Evolutionary conservation across 2,888 invertebrate species (phyloP).

Genomic region (Macrosiphum euphorbiae): DNA sequence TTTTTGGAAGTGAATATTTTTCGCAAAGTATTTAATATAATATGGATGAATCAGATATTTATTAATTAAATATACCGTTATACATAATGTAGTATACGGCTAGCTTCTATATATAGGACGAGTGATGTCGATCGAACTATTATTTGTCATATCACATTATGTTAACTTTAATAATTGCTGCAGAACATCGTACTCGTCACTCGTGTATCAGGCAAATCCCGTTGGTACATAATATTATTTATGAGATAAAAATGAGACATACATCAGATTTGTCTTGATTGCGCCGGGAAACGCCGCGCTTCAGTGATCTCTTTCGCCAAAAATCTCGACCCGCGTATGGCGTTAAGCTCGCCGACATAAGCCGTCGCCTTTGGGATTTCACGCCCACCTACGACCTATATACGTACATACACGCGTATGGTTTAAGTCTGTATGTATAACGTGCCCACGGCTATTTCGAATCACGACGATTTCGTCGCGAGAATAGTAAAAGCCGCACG

Average conservation of each 20-base stretch:
- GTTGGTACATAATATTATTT: background rate
- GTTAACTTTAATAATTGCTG: background rate
- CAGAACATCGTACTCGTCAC: background rate
- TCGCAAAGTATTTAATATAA: background rate
- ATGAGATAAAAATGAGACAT: background rate
- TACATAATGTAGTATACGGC: background rate
- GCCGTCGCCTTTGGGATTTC: background rate
- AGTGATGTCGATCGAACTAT: too few relatives aligned
- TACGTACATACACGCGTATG: background rate
- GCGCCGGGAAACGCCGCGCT: background rate
- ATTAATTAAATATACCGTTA: background rate
- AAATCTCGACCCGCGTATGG: background rate
- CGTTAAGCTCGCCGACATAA: background rate
- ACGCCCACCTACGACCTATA: background rate
- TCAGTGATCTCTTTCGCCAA: background rate
- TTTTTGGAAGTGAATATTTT: too few relatives aligned
- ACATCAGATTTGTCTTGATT: background rate
- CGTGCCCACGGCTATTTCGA: background rate
- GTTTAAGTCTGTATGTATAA: background rate
- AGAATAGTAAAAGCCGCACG: background rate
- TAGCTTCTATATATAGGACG: too few relatives aligned
- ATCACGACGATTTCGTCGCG: background rate
- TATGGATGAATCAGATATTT: background rate
- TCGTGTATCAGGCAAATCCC: background rate
- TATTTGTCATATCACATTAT: too few relatives aligned